phyloP scores from a whole-genome alignment of 2,797 vertebrate genomes.

The Allobates femoralis region DNA sequence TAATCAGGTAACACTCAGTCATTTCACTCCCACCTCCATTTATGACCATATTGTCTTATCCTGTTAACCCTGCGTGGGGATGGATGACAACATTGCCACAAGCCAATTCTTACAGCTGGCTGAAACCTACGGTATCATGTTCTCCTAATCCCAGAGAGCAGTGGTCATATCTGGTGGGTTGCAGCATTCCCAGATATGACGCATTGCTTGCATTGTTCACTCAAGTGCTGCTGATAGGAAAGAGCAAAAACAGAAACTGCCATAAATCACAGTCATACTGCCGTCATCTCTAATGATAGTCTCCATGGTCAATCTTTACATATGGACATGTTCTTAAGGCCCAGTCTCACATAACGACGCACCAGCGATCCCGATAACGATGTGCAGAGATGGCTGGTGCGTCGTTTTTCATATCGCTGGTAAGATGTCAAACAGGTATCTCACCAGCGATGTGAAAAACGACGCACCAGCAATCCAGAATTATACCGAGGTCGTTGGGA shows the following conservation, averaged over 20 bases:
- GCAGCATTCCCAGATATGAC: conserved; percentile 3
- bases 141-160: not conserved
- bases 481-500: too few species aligned
- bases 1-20: not conserved
- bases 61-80: not conserved
- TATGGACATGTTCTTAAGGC: too few species aligned
- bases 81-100: not conserved
- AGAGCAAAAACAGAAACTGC: not conserved
- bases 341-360: too few species aligned
- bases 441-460: too few species aligned
- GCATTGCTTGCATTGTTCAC: conserved; percentile 7
- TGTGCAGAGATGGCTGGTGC: too few species aligned
- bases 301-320: not conserved
- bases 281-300: not conserved
- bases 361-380: too few species aligned
- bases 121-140: not conserved
- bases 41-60: not conserved
- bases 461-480: too few species aligned
- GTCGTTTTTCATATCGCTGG: too few species aligned
- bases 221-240: not conserved
- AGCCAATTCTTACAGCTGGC: not conserved
- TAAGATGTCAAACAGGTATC: too few species aligned
- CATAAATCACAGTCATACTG: not conserved
- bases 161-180: not conserved
- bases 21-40: not conserved